Base-by-base conservation (phyloP, 2,797 vertebrate species). In the Diceros bicornis region DNA sequence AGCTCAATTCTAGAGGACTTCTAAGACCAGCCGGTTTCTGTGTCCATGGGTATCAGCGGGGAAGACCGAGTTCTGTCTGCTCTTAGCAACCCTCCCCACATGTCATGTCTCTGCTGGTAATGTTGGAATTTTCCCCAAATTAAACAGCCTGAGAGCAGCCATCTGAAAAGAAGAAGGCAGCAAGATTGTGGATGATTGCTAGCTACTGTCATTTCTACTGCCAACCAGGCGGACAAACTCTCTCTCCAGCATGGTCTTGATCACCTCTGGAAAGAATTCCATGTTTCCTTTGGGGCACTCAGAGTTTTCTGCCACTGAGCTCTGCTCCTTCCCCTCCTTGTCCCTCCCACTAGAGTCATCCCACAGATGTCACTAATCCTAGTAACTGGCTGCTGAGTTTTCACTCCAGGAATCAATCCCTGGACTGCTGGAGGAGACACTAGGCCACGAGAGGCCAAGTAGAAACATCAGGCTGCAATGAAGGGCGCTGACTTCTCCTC, bases 121-220 rank as follows among this genome's bases (percentile, higher is more conserved):
- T 29, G 11, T 3, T 52, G 79, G 86, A 61, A 75, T 89, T 37
- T 75, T 57, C 52, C 50, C 61, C 2, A 44, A 23, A 91, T 1
- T 17, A 44, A 85, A 27, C 6, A 72, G 27, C n/a, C n/a, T 34
- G n/a, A n/a, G 29, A 47, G 11, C 11, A n/a, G 44, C 83, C n/a
- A 29, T 71, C 52, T 88, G 71, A 52, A 79, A 87, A 83, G 86
- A 87, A 78, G 87, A 75, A 29, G 27, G 62, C 77, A 41, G 44
- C 34, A 25, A 20, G 25, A 6, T 61, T 47, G 27, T 2, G 57
- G 68, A 34, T 68, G 52, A 84, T 20, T 18, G 8, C 47, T 25
- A 55, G 57, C 18, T 29, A 41, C 16, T 3, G 1, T 32, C 23
- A 4, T 89, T 81, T 82, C 92, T 89, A 10, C 64, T 66, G 12